Percentiles rank a stretch among this genome's conserved stretches.
phyloP scores from a whole-genome alignment of 2,888 invertebrate genomes.

The Mythimna lalbum region DNA sequence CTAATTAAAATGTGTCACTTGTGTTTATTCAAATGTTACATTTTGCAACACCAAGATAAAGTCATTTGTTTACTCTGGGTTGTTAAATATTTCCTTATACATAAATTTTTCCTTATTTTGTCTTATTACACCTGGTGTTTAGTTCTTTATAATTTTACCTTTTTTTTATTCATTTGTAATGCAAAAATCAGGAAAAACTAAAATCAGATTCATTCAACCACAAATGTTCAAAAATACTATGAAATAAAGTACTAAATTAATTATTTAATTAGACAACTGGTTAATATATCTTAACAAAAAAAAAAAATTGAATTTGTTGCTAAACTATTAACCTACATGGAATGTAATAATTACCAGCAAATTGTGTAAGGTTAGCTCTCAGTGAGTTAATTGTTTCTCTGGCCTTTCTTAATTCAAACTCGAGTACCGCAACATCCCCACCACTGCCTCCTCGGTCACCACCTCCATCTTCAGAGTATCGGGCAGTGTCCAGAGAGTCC shows the following conservation, averaged over 20 bases:
- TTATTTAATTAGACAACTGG: slow-evolving; percentile 6
- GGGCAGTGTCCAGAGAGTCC: slow-evolving; percentile 96
- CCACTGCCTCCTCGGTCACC: slow-evolving; percentile 95
- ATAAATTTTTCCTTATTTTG: background rate
- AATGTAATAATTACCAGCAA: slow-evolving; percentile 89
- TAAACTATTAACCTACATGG: background rate
- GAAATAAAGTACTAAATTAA: background rate
- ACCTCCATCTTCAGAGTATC: slow-evolving; percentile 96
- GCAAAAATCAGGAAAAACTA: background rate
- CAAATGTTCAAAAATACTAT: background rate
- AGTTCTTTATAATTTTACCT: too few relatives aligned
- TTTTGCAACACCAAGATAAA: background rate
- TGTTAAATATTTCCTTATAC: background rate
- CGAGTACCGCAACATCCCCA: slow-evolving; percentile 96
- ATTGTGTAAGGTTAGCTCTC: slow-evolving; percentile 95
- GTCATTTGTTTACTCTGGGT: background rate
- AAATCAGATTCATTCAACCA: background rate
- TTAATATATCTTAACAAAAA: background rate
- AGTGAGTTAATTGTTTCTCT: slow-evolving; percentile 96
- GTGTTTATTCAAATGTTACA: slow-evolving; percentile 4
- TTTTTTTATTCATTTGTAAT: background rate
- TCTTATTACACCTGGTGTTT: background rate
- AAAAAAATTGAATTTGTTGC: background rate
- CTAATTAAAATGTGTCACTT: background rate
- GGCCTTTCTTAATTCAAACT: slow-evolving; percentile 97